Evolutionary conservation across 2,113 vertebrate genomes (phyloP).

Genomic region (Eurypyga helias): DNA sequence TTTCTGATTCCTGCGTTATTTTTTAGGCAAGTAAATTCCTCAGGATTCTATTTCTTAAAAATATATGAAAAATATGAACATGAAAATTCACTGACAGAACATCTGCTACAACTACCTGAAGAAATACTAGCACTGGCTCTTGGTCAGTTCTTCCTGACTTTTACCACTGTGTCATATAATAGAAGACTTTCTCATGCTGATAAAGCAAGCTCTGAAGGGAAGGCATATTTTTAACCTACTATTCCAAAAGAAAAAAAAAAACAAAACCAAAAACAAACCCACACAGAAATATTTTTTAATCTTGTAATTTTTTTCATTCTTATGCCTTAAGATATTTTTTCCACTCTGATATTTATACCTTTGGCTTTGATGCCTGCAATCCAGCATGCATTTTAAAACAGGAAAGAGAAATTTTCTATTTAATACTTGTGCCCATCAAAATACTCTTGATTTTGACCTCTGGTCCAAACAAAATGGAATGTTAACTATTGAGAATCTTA

Average conservation of each 20-base stretch:
- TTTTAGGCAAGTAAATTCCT: conserved; percentile 55
- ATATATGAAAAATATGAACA: not conserved
- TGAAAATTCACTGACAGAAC: not conserved
- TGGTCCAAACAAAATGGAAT: not conserved
- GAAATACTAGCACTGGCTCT: not conserved
- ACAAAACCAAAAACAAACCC: not conserved
- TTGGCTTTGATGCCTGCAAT: not conserved
- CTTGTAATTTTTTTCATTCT: not conserved
- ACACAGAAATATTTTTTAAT: not conserved
- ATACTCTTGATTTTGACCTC: not conserved
- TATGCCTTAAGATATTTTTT: not conserved
- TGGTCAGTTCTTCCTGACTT: conserved; percentile 20
- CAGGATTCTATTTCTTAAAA: conserved; percentile 59
- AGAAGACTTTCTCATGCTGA: conserved; percentile 55
- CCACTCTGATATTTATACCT: not conserved
- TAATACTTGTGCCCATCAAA: not conserved
- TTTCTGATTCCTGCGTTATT: conserved; percentile 71
- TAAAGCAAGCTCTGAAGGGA: conserved; percentile 51
- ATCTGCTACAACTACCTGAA: not conserved
- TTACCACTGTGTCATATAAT: conserved; percentile 52
- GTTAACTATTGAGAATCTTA: not conserved
- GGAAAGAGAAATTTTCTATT: not conserved
- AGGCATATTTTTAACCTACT: conserved; percentile 54
- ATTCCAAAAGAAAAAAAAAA: not conserved
- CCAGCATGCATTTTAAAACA: not conserved